Evolutionary conservation across 2,113 vertebrate genomes (phyloP).

Genomic region (Eolophus roseicapilla): DNA sequence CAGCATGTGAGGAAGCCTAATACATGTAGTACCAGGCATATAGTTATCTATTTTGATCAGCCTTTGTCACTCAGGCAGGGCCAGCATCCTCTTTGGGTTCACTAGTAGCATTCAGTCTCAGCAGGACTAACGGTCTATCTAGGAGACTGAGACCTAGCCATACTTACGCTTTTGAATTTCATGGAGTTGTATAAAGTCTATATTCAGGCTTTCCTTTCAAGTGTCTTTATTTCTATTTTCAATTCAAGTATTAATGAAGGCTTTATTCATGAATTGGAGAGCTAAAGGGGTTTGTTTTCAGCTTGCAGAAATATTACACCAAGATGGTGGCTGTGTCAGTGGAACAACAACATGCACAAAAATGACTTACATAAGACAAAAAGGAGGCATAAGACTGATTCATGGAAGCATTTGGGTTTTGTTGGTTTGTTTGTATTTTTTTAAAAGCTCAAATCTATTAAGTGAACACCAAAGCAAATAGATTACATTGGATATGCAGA

Average conservation of each 20-base stretch:
- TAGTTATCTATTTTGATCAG: not conserved
- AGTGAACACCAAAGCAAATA: not conserved
- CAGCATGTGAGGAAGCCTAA: not conserved
- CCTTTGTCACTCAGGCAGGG: not conserved
- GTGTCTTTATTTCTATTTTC: not conserved
- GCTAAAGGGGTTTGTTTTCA: not conserved
- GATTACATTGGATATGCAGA: not conserved
- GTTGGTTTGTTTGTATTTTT: not conserved
- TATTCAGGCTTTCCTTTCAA: not conserved
- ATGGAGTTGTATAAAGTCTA: not conserved
- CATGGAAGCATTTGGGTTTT: not conserved
- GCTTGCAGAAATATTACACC: not conserved
- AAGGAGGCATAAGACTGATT: not conserved
- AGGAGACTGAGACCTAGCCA: not conserved
- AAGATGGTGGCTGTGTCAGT: not conserved
- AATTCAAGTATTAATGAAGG: not conserved
- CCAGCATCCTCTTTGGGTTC: not conserved
- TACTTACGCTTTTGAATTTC: not conserved
- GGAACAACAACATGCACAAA: not conserved
- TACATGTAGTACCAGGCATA: no score
- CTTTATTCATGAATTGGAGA: not conserved
- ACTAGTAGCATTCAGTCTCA: not conserved
- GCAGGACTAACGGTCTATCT: not conserved
- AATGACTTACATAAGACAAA: not conserved
- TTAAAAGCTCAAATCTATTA: not conserved